These are phyloP conservation scores for Cyphomyrus discorhynchus DNA, from an alignment of 2,113 vertebrate genomes.

Conservation along the genomic window DNA sequence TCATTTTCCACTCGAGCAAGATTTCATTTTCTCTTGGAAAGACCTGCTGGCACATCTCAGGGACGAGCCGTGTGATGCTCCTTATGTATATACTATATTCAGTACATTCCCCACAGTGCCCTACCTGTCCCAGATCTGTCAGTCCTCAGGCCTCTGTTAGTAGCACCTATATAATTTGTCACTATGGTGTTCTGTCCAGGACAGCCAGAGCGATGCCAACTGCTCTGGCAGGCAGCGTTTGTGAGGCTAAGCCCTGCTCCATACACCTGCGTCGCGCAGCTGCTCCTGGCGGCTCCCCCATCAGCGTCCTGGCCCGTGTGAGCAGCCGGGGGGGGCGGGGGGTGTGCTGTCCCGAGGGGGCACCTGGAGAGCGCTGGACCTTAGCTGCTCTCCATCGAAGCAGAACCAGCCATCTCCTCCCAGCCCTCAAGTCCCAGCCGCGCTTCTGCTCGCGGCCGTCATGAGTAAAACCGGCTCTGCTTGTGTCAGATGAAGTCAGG, in stretches of 20 bases:
- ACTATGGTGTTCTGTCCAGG: background rate
- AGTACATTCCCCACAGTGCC: background rate
- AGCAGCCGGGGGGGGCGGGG: background rate
- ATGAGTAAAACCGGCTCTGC: background rate
- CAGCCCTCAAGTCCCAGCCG: background rate
- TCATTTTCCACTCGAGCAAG: background rate
- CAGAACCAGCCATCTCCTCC: background rate
- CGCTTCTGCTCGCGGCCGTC: background rate
- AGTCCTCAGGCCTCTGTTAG: background rate
- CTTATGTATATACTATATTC: background rate
- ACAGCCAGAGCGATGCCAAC: background rate
- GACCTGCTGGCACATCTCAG: background rate
- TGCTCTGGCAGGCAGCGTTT: background rate
- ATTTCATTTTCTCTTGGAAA: conserved; percentile 6
- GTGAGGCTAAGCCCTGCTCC: background rate
- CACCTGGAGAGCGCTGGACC: background rate
- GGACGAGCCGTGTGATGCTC: background rate
- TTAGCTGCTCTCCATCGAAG: background rate
- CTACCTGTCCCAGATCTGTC: conserved; percentile 10
- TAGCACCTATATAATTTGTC: background rate
- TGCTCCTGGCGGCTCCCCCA: background rate
- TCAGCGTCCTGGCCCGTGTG: background rate
- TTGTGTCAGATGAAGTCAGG: background rate
- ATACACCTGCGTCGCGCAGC: background rate
- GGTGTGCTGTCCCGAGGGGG: background rate